Percentiles rank a stretch among this genome's conserved stretches.
Conservation (phyloP, 2,888 invertebrate species). For the Drosophila lutescens region DNA sequence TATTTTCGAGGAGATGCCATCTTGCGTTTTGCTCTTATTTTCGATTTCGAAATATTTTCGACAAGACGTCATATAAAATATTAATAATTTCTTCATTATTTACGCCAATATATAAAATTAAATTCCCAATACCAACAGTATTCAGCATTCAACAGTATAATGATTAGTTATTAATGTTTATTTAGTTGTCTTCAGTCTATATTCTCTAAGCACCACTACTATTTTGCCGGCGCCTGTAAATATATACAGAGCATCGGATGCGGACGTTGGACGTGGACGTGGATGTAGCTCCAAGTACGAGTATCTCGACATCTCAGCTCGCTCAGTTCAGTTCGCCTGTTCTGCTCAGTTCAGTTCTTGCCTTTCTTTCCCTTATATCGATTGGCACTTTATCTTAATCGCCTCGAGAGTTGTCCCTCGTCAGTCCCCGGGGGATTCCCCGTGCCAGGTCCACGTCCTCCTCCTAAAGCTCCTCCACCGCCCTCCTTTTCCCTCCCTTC, state of each 20-base stretch:
- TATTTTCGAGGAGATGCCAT: too few relatives aligned
- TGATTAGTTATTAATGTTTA: too few relatives aligned
- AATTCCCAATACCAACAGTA: too few relatives aligned
- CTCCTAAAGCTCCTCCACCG: conserved; percentile 20
- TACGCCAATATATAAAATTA: too few relatives aligned
- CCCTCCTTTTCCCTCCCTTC: conserved; percentile 27
- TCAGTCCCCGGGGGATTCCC: conserved; percentile 44
- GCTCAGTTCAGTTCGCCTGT: conserved; percentile 38
- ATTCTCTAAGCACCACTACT: background rate
- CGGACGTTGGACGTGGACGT: conserved; percentile 34
- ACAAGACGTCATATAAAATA: too few relatives aligned
- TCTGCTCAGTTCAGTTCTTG: conserved; percentile 36
- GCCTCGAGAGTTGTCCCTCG: conserved; percentile 69
- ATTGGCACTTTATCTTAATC: conserved; percentile 80
- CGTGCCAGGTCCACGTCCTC: conserved; percentile 15
- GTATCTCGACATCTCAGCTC: conserved; percentile 41
- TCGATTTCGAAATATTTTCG: too few relatives aligned
- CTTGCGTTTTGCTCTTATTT: too few relatives aligned
- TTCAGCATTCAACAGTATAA: too few relatives aligned
- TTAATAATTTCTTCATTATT: too few relatives aligned
- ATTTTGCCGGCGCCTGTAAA: conserved; percentile 2
- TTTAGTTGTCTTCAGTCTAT: too few relatives aligned
- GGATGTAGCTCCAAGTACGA: conserved; percentile 43
- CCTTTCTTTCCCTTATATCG: conserved; percentile 79
- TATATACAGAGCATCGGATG: conserved; percentile 28